Percentiles rank a stretch among this genome's conserved stretches.
Evolutionary conservation across 2,888 invertebrate genomes (phyloP).

Genomic region (Diadegma fenestrale): DNA sequence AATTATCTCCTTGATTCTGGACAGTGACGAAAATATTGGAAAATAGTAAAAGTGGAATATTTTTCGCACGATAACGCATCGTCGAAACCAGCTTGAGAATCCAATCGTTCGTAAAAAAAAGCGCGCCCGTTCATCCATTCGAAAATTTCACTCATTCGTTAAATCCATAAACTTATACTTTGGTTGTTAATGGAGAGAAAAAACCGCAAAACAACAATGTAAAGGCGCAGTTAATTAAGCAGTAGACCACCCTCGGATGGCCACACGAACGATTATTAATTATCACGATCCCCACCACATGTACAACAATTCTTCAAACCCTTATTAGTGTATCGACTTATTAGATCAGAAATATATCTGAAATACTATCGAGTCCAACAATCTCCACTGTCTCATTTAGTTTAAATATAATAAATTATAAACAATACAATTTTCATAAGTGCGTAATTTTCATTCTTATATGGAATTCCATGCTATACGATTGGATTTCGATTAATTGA

Average conservation of each 20-base stretch:
- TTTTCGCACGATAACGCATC: not conserved
- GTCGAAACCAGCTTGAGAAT: not conserved
- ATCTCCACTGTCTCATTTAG: not conserved
- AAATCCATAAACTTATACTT: constrained; percentile 2
- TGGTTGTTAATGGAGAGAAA: not conserved
- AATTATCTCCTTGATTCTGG: not conserved
- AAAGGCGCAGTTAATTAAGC: not conserved
- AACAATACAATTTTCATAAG: constrained; percentile 37
- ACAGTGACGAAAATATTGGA: not conserved
- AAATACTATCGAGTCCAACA: constrained; percentile 2
- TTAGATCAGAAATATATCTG: not conserved
- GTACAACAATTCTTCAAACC: constrained; percentile 8
- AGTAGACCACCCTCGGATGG: not conserved
- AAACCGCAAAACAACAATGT: not conserved
- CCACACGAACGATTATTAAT: not conserved
- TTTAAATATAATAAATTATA: constrained; percentile 9
- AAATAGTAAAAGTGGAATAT: not conserved
- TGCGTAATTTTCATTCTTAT: not conserved
- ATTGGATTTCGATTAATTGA: constrained; percentile 40
- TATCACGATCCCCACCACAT: not conserved
- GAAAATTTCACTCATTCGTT: not conserved
- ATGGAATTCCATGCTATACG: constrained; percentile 46
- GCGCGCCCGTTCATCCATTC: not conserved
- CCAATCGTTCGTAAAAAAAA: not conserved
- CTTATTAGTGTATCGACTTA: constrained; percentile 1